These are phyloP conservation scores for Salticus scenicus DNA, from an alignment of 2,888 invertebrate genomes.

Conservation along the genomic window DNA sequence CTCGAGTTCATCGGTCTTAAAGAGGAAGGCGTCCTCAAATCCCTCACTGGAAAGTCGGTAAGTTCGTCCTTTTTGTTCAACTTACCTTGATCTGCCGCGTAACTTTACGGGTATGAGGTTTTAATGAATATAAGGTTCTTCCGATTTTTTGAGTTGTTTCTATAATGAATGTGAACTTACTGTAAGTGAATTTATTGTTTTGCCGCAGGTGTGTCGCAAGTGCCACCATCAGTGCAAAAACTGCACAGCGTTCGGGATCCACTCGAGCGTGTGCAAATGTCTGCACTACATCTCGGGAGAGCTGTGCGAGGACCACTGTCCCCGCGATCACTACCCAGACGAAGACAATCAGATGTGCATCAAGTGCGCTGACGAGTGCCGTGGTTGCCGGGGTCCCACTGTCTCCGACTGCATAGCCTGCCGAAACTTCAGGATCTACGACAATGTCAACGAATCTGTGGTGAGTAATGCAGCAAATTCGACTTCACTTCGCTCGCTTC, in stretches of 20 bases:
- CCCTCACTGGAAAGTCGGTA: slow-evolving; percentile 79
- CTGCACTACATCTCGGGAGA: slow-evolving; percentile 89
- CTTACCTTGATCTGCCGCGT: no score
- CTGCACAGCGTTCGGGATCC: slow-evolving; percentile 92
- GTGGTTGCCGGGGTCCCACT: slow-evolving; percentile 87
- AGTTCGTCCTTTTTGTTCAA: slow-evolving; percentile 2
- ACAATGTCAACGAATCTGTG: slow-evolving; percentile 72
- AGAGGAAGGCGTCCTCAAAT: slow-evolving; percentile 83
- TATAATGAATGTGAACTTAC: no score
- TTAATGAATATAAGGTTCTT: no score
- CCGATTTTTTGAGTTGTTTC: no score
- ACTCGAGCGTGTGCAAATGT: slow-evolving; percentile 87
- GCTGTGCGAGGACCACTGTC: slow-evolving; percentile 91
- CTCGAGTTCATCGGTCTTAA: slow-evolving; percentile 83
- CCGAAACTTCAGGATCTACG: slow-evolving; percentile 84
- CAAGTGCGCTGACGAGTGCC: slow-evolving; percentile 87
- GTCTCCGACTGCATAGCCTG: slow-evolving; percentile 86
- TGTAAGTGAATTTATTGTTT: no score
- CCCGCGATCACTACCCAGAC: slow-evolving; percentile 88
- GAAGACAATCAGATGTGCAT: slow-evolving; percentile 83
- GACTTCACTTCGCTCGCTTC: no score
- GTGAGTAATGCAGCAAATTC: no score
- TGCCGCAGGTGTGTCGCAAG: slow-evolving; percentile 84
- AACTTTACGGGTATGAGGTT: no score
- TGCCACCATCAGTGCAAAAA: slow-evolving; percentile 92